A percentile compares a stretch with the other conserved stretches of the same genome.
These are phyloP conservation scores for Echiichthys vipera DNA, from an alignment of 2,797 vertebrate genomes.

Conservation along the genomic window DNA sequence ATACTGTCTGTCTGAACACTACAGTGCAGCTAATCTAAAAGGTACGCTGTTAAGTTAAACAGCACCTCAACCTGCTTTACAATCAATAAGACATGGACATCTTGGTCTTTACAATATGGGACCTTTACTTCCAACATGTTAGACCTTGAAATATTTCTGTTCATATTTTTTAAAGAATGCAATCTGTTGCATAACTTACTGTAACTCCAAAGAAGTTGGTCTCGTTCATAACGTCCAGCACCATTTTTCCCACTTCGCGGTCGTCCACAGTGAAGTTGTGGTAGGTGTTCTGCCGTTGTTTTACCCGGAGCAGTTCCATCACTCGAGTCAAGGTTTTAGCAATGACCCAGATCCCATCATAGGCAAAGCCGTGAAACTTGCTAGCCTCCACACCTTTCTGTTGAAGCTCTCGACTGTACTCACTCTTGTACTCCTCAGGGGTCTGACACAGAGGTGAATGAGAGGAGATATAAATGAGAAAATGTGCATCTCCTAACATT, in stretches of 20 bases:
- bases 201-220: slow-evolving; percentile 99
- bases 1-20: too few relatives aligned
- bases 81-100: too few relatives aligned
- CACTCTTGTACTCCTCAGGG: slow-evolving; percentile 95
- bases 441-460: slow-evolving; percentile 83
- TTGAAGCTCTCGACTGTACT: slow-evolving; percentile 93
- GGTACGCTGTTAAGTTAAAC: too few relatives aligned
- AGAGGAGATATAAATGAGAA: slow-evolving; percentile 4
- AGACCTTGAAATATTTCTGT: neutral
- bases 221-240: slow-evolving; percentile 98
- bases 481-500: neutral
- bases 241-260: slow-evolving; percentile 94
- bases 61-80: too few relatives aligned
- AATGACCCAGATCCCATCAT: slow-evolving; percentile 99
- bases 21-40: too few relatives aligned
- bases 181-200: slow-evolving; percentile 80
- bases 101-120: too few relatives aligned
- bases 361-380: slow-evolving; percentile 99
- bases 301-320: slow-evolving; percentile 91
- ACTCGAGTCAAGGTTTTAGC: slow-evolving; percentile 95
- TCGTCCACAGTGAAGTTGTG: slow-evolving; percentile 97
- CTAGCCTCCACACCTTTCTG: slow-evolving; percentile 93
- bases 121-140: neutral
- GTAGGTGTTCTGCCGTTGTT: slow-evolving; percentile 89
- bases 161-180: neutral